A percentile compares a stretch with the other conserved stretches of the same genome.
phyloP scores from a whole-genome alignment of 2,888 invertebrate genomes.

The Ferdinandea cuprea region DNA sequence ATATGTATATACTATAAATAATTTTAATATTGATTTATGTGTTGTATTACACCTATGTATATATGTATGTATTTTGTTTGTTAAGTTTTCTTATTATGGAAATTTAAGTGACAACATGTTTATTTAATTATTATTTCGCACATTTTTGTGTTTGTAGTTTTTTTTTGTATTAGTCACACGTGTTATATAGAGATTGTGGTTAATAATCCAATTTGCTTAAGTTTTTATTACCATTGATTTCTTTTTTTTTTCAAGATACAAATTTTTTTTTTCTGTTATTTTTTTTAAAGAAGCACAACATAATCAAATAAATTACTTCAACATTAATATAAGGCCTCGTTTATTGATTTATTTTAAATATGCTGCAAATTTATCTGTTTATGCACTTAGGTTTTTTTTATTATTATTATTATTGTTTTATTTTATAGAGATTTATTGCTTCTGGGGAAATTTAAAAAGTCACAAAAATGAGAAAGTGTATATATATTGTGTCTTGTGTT shows the following conservation, averaged over 20 bases:
- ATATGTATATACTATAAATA: background rate
- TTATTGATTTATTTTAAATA: constrained; percentile 30
- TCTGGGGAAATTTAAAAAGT: background rate
- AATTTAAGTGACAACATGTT: background rate
- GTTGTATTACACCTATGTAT: background rate
- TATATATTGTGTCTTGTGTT: too few relatives aligned
- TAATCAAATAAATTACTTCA: constrained; percentile 20
- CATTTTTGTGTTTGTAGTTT: background rate
- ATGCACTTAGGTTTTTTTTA: constrained; percentile 1
- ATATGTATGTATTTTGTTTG: background rate
- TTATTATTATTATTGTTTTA: background rate
- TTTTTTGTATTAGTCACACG: constrained; percentile 10
- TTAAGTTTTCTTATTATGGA: constrained; percentile 14
- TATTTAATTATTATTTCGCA: background rate
- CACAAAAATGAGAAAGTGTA: background rate
- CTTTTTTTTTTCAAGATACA: background rate
- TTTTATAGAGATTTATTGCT: background rate
- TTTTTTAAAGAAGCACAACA: constrained; percentile 4
- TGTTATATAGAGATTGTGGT: background rate
- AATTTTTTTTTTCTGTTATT: background rate
- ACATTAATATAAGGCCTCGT: constrained; percentile 45
- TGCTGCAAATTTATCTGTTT: constrained; percentile 14
- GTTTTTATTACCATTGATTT: background rate
- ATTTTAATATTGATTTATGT: constrained; percentile 7
- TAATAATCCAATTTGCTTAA: constrained; percentile 13